Conservation (phyloP, 2,888 invertebrate genomes). For the Hirudinaria manillensis region DNA sequence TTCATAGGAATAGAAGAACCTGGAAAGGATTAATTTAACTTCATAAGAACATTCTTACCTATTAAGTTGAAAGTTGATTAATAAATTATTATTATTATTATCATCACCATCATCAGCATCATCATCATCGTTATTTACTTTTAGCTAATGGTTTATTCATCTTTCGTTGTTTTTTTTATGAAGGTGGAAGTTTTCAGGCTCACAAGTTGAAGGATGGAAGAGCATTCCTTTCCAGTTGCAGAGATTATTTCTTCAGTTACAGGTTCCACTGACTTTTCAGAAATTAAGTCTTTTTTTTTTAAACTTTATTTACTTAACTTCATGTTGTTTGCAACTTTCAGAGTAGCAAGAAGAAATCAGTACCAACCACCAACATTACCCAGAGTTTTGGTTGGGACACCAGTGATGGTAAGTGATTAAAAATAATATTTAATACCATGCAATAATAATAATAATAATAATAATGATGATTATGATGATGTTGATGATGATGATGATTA, state of each 20-base stretch:
- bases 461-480: too few relatives aligned
- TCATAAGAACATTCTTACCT: too few relatives aligned
- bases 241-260: constrained; percentile 74
- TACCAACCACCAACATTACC: constrained; percentile 80
- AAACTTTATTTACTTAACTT: background rate
- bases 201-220: constrained; percentile 63
- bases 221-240: constrained; percentile 81
- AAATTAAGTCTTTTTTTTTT: too few relatives aligned
- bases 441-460: too few relatives aligned
- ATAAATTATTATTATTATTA: too few relatives aligned
- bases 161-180: constrained; percentile 58
- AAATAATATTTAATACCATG: background rate
- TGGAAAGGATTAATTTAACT: too few relatives aligned
- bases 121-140: too few relatives aligned
- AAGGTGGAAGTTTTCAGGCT: constrained; percentile 68
- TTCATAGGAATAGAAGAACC: too few relatives aligned
- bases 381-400: constrained; percentile 85
- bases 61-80: too few relatives aligned
- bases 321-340: constrained; percentile 47
- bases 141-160: too few relatives aligned
- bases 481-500: too few relatives aligned
- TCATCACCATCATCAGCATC: too few relatives aligned
- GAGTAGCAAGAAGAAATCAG: constrained; percentile 71
- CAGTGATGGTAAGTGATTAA: constrained; percentile 60
- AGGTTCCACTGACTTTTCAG: constrained; percentile 51